phyloP scores from a whole-genome alignment of 2,113 vertebrate genomes.

The Salvelinus sp. region DNA sequence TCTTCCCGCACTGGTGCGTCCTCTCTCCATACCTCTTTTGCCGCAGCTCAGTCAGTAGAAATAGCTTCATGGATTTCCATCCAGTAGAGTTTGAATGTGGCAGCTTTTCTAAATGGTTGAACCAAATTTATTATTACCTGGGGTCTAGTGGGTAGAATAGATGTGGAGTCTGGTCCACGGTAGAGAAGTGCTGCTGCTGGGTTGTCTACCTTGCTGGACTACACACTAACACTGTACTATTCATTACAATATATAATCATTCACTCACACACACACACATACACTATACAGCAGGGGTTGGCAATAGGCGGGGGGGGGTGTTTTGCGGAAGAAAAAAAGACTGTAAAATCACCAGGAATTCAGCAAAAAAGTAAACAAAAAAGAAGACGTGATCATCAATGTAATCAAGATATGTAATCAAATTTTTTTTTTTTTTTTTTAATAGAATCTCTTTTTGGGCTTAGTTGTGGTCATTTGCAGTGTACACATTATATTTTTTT shows the following conservation, averaged over 20 bases:
- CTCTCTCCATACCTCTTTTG: not conserved
- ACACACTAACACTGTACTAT: not conserved
- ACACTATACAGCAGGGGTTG: not conserved
- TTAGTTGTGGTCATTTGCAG: no score
- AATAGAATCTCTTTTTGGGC: no score
- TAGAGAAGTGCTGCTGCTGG: conserved; percentile 11
- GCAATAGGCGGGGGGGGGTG: no score
- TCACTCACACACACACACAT: not conserved
- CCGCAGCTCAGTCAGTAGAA: conserved; percentile 6
- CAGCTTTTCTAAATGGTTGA: conserved; percentile 37
- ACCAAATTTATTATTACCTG: conserved; percentile 25
- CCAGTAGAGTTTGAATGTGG: conserved; percentile 7
- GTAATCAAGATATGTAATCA: no score
- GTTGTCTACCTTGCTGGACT: conserved; percentile 8
- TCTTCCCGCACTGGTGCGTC: no score
- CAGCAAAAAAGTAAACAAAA: no score
- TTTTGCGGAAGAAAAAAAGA: no score
- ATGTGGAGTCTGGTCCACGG: conserved; percentile 5
- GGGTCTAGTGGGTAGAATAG: conserved; percentile 18
- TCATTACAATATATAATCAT: not conserved
- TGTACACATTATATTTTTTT: no score
- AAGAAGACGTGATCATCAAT: no score
- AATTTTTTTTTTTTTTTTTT: accelerated
- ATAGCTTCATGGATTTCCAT: conserved; percentile 35
- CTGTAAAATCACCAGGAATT: no score